A percentile compares a stretch with the other conserved stretches of the same genome.
Conservation (phyloP, 1,140 invertebrate genomes). For the Papilio xuthus region DNA sequence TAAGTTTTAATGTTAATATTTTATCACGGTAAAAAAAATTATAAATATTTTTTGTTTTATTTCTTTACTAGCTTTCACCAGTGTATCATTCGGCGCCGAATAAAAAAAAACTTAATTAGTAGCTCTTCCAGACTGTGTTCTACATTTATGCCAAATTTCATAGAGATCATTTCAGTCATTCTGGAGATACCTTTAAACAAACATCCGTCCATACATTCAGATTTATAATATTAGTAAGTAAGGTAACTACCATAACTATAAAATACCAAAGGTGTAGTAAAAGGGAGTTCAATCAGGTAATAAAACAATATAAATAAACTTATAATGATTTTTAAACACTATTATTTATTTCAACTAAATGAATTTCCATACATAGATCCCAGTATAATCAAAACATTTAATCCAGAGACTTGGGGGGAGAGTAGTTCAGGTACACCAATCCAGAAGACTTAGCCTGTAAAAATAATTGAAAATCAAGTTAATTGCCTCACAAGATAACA, state of each 20-base stretch:
- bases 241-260: no score
- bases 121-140: no score
- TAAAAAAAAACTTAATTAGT: no score
- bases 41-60: conserved; percentile 20
- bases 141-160: no score
- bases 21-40: not conserved
- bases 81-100: no score
- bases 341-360: conserved; percentile 44
- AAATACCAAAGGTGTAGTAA: not conserved
- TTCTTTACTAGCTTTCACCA: conserved; percentile 25
- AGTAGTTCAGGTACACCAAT: conserved; percentile 83
- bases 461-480: conserved; percentile 38
- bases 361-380: conserved; percentile 34
- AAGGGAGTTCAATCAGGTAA: conserved; percentile 19
- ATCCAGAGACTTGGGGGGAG: conserved; percentile 81
- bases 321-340: conserved; percentile 42
- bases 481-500: not conserved
- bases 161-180: no score
- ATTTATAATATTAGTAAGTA: no score
- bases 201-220: no score
- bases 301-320: conserved; percentile 18
- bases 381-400: conserved; percentile 55
- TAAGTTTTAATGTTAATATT: conserved; percentile 31
- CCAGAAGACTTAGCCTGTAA: conserved; percentile 82
- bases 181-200: no score